Evolutionary conservation across 2,888 invertebrate species (phyloP), one percentile per base, ranked within the genome.

Genomic region (Phaedon cochleariae): DNA sequence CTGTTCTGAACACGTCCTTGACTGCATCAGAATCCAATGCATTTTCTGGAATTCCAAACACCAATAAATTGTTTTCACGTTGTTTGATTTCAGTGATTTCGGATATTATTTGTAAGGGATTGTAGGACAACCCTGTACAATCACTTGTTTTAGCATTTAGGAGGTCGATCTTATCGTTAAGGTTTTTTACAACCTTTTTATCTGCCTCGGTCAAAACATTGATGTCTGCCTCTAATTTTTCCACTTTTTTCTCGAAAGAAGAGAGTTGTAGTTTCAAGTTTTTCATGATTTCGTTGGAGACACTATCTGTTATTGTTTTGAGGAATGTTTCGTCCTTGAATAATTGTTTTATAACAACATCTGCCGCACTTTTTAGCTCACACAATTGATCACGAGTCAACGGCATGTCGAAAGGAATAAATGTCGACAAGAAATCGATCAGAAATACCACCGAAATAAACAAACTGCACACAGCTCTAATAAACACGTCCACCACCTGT

Each of bases 31-130:
- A 18, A 21, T n/a, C n/a, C n/a, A n/a, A n/a, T n/a, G n/a, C n/a
- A n/a, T n/a, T n/a, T n/a, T n/a, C n/a, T n/a, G n/a, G 29, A 53
- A 53, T 34, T 12, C 53, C 53, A 53, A 53, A 53, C 1, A 26
- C 17, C 15, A 53, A 31, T 53, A 53, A 15, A 29, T 53, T 53
- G 53, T 53, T 53, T 53, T 53, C 53, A 31, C 53, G 53, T 29
- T 53, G 53, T 53, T 53, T 53, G 18, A 53, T 53, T 29, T 53
- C 53, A 2, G 29, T 17, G 4, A 53, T 53, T 53, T 53, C 49
- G 2, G 49, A 49, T 18, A 49, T 49, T 49, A 49, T 49, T 20
- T 21, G 49, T 9, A 49, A 21, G 1, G 49, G 49, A 49, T 52
- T 17, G 17, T 52, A 6, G 3, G 52, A 52, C 52, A 52, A n/a